phyloP scores from a whole-genome alignment of 2,113 vertebrate genomes.

The Anolis sagrei region DNA sequence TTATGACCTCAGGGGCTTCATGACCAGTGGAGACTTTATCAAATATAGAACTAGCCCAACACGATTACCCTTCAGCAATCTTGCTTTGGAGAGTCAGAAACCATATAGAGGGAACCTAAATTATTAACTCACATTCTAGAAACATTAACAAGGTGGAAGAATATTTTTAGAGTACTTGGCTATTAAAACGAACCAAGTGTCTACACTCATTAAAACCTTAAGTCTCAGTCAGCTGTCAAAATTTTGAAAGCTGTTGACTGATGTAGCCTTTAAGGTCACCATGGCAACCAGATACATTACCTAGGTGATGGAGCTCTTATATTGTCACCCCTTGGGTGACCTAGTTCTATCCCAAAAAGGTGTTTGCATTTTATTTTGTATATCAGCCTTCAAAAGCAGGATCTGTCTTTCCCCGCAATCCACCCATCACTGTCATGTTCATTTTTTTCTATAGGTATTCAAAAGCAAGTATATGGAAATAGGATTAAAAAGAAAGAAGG shows the following conservation, averaged over 20 bases:
- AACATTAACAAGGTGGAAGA: not conserved
- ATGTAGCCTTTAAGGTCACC: slow-evolving; percentile 66
- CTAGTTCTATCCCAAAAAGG: slow-evolving; percentile 51
- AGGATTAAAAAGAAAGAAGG: not conserved
- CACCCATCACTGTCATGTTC: not conserved
- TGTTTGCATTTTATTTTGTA: slow-evolving; percentile 46
- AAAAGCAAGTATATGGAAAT: not conserved
- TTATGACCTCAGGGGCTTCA: not conserved
- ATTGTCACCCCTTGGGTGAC: slow-evolving; percentile 60
- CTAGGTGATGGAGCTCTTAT: slow-evolving; percentile 58
- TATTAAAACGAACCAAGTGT: slow-evolving; percentile 44
- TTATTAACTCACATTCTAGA: not conserved
- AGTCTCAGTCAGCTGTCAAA: slow-evolving; percentile 64
- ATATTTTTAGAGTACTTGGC: slow-evolving; percentile 57
- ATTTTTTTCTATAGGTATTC: rapidly evolving
- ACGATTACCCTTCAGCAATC: slow-evolving; percentile 2
- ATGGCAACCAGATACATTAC: slow-evolving; percentile 71
- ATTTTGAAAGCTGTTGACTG: slow-evolving; percentile 66
- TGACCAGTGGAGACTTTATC: slow-evolving; percentile 8
- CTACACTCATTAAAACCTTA: slow-evolving; percentile 67
- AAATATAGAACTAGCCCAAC: not conserved
- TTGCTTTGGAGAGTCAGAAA: slow-evolving; percentile 3
- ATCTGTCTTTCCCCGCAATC: slow-evolving; percentile 8
- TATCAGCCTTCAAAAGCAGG: not conserved
- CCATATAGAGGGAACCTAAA: not conserved